Evolutionary conservation across 2,888 invertebrate species (phyloP).

Genomic region (Eretmocerus hayati): DNA sequence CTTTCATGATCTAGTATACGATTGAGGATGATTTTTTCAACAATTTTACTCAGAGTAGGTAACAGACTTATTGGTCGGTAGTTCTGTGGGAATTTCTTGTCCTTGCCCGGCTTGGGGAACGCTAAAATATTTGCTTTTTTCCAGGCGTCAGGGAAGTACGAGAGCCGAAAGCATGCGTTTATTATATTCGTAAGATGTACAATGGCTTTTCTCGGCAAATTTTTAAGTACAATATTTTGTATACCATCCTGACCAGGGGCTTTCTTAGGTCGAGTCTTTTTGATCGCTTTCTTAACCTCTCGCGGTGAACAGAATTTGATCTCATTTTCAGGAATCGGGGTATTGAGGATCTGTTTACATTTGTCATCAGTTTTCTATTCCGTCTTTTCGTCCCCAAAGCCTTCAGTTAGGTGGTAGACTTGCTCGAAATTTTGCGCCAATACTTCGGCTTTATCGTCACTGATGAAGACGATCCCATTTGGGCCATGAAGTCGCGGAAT

Average conservation of each 20-base stretch:
- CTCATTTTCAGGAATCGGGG: not conserved
- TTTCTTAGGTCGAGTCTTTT: constrained; percentile 4
- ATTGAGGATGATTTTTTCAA: not conserved
- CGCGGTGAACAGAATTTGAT: not conserved
- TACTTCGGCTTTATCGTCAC: not conserved
- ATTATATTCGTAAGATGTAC: not conserved
- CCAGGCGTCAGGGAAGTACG: not conserved
- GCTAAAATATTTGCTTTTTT: not conserved
- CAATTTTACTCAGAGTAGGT: not conserved
- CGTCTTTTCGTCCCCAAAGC: constrained; percentile 8
- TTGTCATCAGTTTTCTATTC: not conserved
- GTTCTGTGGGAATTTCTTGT: not conserved
- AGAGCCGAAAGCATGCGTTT: not conserved
- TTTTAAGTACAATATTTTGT: constrained; percentile 5
- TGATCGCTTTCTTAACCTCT: not conserved
- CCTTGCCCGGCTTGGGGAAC: not conserved
- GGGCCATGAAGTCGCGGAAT: constrained; percentile 17
- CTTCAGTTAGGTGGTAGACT: constrained; percentile 1
- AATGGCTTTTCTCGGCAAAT: not conserved
- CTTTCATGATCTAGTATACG: not conserved
- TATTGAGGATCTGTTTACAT: not conserved
- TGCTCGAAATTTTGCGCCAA: not conserved
- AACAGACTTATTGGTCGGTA: not conserved
- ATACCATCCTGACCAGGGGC: constrained; percentile 12
- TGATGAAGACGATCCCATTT: not conserved